Evolutionary conservation across 2,888 invertebrate species (phyloP), one percentile per base, ranked within the genome.

Genomic region (Graphium colonna): DNA sequence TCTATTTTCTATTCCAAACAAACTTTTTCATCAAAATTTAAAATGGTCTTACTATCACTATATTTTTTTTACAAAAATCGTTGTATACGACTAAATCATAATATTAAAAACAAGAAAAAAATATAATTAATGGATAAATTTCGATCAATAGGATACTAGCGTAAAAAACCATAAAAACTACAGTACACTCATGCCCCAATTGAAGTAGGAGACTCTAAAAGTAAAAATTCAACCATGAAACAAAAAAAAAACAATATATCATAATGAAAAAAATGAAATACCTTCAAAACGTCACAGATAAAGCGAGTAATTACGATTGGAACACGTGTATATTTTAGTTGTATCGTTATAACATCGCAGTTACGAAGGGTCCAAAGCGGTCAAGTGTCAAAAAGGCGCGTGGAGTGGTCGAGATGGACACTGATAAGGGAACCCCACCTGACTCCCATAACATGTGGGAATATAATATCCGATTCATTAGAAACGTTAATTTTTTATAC

Each of bases 301-400:
- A 75, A 68, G 57, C 62, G 17, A 63, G 64, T 68, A 67, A 77
- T 77, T 79, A 77, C 67, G 72, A 64, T 62, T 66, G 77, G 77
- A 80, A 83, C 80, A 82, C 75, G 77, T 83, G 85, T 85, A 75
- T 71, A 73, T 73, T 67, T 71, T 75, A 71, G 69, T 73, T 68
- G 70, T 77, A 79, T 80, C 77, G 65, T 71, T 75, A 68, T 64
- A 65, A 71, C 73, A 79, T 80, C 77, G 69, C 63, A 68, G 62
- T 64, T 62, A 61, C 58, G 61, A 58, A 61, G 73, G 73, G 69
- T 60, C 38, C 56, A 57, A 63, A 58, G 67, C 69, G 69, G 73
- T 73, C 70, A 76, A 77, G 80, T 81, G 83, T 82, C 82, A 80
- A 80, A 81, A 81, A 81, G 71, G 74, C 77, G 75, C 73, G 75